Conservation (phyloP, 2,888 invertebrate genomes). For the Plebejus melissa region DNA sequence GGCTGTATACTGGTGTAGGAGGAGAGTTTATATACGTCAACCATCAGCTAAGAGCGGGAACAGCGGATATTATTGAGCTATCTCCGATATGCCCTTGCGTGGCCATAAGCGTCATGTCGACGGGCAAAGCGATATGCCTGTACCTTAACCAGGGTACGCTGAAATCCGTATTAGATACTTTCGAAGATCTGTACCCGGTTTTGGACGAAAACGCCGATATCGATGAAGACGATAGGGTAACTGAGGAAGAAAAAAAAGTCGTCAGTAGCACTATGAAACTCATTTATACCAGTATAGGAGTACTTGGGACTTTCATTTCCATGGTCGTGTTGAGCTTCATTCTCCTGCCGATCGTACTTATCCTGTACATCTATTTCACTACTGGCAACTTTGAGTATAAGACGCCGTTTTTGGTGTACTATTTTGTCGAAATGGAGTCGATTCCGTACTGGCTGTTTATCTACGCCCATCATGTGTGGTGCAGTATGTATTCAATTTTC, state of each 20-base stretch:
- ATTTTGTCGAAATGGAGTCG: conserved; percentile 50
- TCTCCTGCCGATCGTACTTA: conserved; percentile 45
- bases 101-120: conserved; percentile 5
- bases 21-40: conserved; percentile 13
- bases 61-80: not conserved
- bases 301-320: conserved; percentile 41
- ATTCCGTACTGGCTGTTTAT: conserved; percentile 46
- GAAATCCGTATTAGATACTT: conserved; percentile 13
- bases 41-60: conserved; percentile 5
- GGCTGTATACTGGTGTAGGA: conserved; percentile 14
- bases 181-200: conserved; percentile 1
- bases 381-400: conserved; percentile 44
- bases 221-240: not conserved
- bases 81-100: not conserved
- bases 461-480: conserved; percentile 53
- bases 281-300: conserved; percentile 42
- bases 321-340: conserved; percentile 48
- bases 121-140: conserved; percentile 1
- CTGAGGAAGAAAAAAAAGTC: conserved; percentile 35
- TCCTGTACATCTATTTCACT: conserved; percentile 45
- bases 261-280: conserved; percentile 43
- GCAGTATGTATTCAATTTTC: conserved; percentile 47
- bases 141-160: conserved; percentile 6
- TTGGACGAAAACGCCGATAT: conserved; percentile 4
- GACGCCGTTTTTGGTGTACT: conserved; percentile 53